These are phyloP conservation scores for Heteractis magnifica DNA, from an alignment of 92 coral and sea anemone species.

Conservation along the genomic window DNA sequence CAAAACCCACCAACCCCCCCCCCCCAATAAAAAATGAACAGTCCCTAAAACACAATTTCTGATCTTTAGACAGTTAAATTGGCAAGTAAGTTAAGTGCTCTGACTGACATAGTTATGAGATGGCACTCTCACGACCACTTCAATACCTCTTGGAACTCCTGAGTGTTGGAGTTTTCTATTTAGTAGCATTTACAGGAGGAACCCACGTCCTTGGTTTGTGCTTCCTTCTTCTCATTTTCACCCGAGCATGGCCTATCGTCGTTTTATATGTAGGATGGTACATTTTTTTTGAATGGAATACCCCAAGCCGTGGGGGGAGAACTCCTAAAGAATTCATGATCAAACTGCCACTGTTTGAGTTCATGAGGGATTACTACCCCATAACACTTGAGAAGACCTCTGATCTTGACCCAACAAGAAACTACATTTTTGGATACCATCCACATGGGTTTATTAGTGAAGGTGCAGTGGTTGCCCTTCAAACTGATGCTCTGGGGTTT, in stretches of 20 bases:
- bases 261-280: constrained; percentile 4
- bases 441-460: constrained; percentile 97
- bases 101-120: neutral
- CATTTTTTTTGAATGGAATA: constrained; percentile 19
- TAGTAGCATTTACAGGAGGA: neutral
- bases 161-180: neutral
- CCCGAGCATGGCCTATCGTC: neutral
- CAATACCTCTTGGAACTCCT: neutral
- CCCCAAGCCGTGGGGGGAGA: constrained; percentile 19
- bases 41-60: neutral
- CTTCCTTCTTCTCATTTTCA: constrained; percentile 1
- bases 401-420: constrained; percentile 81
- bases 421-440: constrained; percentile 94
- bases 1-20: too few relatives aligned
- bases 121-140: neutral
- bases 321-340: constrained; percentile 20
- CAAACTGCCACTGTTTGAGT: constrained; percentile 10
- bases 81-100: neutral
- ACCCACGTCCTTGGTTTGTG: neutral
- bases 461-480: constrained; percentile 89
- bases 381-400: constrained; percentile 83
- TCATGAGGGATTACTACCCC: constrained; percentile 81
- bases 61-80: neutral
- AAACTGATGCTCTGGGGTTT: constrained; percentile 83
- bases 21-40: too few relatives aligned